phyloP scores from a whole-genome alignment of 1,140 invertebrate genomes.

The Hyles vespertilio region DNA sequence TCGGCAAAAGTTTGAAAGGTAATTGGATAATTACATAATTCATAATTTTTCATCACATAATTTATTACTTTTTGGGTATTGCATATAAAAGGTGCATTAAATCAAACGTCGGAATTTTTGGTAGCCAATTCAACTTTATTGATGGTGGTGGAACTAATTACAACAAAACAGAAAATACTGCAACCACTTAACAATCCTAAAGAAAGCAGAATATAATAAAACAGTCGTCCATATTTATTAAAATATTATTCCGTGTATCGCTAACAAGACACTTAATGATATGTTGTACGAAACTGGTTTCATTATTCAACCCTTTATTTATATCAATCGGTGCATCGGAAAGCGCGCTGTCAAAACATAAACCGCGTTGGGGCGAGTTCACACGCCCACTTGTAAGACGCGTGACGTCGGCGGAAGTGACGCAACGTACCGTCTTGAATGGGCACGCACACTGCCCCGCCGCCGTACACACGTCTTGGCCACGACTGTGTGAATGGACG shows the following conservation, averaged over 20 bases:
- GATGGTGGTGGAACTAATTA: too few relatives aligned
- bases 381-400: conserved; percentile 63
- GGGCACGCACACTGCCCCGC: conserved; percentile 48
- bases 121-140: too few relatives aligned
- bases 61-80: too few relatives aligned
- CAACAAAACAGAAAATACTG: too few relatives aligned
- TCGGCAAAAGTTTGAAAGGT: too few relatives aligned
- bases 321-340: conserved; percentile 36
- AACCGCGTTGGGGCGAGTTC: conserved; percentile 44
- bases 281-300: conserved; percentile 8
- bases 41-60: too few relatives aligned
- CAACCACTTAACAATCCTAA: too few relatives aligned
- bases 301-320: conserved; percentile 43
- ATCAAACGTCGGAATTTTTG: too few relatives aligned
- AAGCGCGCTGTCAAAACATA: conserved; percentile 56
- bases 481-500: conserved; percentile 57
- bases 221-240: background rate
- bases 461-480: conserved; percentile 17
- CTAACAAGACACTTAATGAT: background rate
- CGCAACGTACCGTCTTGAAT: conserved; percentile 65
- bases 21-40: too few relatives aligned
- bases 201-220: too few relatives aligned
- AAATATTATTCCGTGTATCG: background rate
- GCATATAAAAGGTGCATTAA: too few relatives aligned
- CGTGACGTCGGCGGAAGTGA: conserved; percentile 64